Evolutionary conservation across 2,113 vertebrate species (phyloP).

Genomic region (Dipodomys merriami): DNA sequence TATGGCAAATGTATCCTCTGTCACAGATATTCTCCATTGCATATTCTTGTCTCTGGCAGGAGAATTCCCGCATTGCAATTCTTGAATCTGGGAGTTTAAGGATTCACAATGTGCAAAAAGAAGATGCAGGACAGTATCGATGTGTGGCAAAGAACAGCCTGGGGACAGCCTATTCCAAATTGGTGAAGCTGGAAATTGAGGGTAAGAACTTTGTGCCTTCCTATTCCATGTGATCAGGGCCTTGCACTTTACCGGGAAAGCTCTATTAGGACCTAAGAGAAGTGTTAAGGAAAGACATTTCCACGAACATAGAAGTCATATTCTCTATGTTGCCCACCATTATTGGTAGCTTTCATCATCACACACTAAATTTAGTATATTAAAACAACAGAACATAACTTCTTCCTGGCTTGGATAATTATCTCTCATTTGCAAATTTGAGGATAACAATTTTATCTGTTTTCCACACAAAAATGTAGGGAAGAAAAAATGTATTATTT

Average conservation of each 20-base stretch:
- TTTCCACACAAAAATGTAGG: neutral
- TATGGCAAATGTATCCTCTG: neutral
- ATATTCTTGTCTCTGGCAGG: slow-evolving; percentile 81
- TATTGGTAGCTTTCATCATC: neutral
- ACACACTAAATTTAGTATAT: neutral
- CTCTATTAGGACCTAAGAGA: neutral
- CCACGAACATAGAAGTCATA: neutral
- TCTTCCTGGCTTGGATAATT: neutral
- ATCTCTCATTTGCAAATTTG: neutral
- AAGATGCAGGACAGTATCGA: slow-evolving; percentile 96
- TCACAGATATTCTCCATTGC: neutral
- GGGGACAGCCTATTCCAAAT: slow-evolving; percentile 94
- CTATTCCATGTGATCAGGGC: neutral
- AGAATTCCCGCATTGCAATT: slow-evolving; percentile 92
- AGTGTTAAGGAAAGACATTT: neutral
- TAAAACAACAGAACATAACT: neutral
- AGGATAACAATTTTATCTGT: neutral
- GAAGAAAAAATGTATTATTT: neutral
- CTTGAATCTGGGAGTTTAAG: slow-evolving; percentile 96
- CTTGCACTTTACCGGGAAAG: neutral
- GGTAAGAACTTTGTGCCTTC: slow-evolving; percentile 84
- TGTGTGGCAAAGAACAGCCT: slow-evolving; percentile 97
- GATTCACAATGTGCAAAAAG: slow-evolving; percentile 95
- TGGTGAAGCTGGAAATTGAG: slow-evolving; percentile 93
- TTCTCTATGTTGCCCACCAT: neutral